phyloP scores from a whole-genome alignment of 2,888 invertebrate genomes.

The Cyclophora albipunctata region DNA sequence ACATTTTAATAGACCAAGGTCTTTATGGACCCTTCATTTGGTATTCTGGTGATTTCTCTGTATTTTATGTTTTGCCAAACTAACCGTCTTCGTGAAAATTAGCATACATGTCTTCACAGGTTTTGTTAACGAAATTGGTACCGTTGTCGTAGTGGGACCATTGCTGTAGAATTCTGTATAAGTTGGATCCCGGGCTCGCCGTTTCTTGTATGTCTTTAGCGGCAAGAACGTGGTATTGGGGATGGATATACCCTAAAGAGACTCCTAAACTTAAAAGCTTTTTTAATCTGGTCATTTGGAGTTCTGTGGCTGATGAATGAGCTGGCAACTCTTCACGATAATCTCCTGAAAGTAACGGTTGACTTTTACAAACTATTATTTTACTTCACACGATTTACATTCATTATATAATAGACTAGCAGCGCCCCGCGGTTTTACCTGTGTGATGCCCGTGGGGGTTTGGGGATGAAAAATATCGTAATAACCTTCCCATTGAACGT shows the following conservation, averaged over 20 bases:
- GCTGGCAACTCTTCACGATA: conserved; percentile 42
- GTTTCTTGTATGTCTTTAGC: conserved; percentile 39
- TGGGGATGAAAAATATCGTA: too few species aligned
- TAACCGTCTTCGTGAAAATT: conserved; percentile 1
- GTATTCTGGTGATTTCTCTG: too few species aligned
- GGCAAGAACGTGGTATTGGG: conserved; percentile 41
- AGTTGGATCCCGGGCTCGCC: conserved; percentile 47
- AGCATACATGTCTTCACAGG: conserved; percentile 35
- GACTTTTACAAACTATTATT: neutral
- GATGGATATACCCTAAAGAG: conserved; percentile 33
- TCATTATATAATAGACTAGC: too few species aligned
- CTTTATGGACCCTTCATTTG: too few species aligned
- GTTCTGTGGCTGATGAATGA: conserved; percentile 34
- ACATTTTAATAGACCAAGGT: too few species aligned
- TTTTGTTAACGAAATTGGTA: conserved; percentile 27
- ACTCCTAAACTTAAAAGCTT: conserved; percentile 46
- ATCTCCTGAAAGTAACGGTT: conserved; percentile 39
- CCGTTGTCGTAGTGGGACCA: conserved; percentile 40
- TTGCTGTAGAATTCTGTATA: conserved; percentile 37
- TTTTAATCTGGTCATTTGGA: conserved; percentile 36
- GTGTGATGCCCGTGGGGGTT: too few species aligned
- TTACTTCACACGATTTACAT: neutral
- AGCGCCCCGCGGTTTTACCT: too few species aligned
- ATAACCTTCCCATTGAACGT: too few species aligned
- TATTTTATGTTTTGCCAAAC: too few species aligned